Evolutionary conservation across 1,140 invertebrate genomes (phyloP).

Genomic region (Homarus americanus): DNA sequence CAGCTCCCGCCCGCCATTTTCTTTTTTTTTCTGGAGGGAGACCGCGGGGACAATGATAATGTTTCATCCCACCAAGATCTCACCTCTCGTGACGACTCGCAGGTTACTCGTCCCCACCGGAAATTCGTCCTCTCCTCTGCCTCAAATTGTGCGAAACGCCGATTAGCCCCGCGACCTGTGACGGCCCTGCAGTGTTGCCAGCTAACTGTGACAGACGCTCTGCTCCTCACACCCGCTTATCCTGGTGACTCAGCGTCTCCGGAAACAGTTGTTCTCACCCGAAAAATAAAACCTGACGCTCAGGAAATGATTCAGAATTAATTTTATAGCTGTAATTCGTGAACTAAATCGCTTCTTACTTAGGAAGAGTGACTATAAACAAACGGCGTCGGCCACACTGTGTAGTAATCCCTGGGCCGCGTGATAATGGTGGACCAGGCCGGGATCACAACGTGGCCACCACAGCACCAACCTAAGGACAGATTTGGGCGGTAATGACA

Average conservation of each 20-base stretch:
- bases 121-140: conserved; percentile 39
- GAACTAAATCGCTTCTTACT: too few relatives aligned
- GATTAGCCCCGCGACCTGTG: conserved; percentile 49
- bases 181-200: conserved; percentile 4
- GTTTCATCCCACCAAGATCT: background rate
- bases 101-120: conserved; percentile 30
- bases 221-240: background rate
- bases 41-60: background rate
- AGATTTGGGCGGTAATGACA: conserved; percentile 23
- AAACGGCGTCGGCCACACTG: background rate
- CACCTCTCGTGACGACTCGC: background rate
- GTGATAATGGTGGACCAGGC: conserved; percentile 5
- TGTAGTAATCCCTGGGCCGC: conserved; percentile 4
- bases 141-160: conserved; percentile 66
- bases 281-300: background rate
- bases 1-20: background rate
- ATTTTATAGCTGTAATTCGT: too few relatives aligned
- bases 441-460: background rate
- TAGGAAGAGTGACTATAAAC: background rate
- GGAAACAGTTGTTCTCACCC: background rate
- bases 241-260: background rate
- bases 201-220: background rate
- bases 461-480: background rate
- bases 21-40: background rate
- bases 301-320: background rate